Conservation (phyloP, 2,797 vertebrate species). For the Acomys russatus region DNA sequence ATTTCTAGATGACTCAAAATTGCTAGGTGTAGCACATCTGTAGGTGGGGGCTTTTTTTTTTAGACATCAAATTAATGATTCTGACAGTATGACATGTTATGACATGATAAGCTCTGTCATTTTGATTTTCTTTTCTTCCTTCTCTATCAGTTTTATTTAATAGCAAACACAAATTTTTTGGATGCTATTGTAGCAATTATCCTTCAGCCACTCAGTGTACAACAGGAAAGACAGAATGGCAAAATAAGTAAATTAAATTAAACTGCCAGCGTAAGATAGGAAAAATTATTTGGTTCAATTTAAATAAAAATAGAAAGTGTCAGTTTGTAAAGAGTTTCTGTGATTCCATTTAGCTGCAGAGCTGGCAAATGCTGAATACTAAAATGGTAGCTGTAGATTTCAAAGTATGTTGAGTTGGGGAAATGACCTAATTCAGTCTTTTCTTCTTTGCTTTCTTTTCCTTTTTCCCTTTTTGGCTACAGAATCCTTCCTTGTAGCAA, state of each 20-base stretch:
- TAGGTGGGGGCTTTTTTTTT: constrained; percentile 61
- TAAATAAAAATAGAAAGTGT: constrained; percentile 69
- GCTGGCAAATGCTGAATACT: constrained; percentile 56
- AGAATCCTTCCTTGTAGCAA: constrained; percentile 50
- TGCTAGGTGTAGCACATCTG: constrained; percentile 76
- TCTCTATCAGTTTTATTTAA: constrained; percentile 73
- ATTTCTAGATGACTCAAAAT: constrained; percentile 72
- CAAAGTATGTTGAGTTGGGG: constrained; percentile 53
- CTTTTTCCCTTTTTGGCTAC: constrained; percentile 36
- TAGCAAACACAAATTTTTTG: constrained; percentile 60
- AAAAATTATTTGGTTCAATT: constrained; percentile 58
- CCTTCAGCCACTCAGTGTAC: constrained; percentile 46
- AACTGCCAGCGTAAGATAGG: not conserved
- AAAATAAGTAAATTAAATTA: constrained; percentile 64
- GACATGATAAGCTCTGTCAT: constrained; percentile 74
- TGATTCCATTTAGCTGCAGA: constrained; percentile 63
- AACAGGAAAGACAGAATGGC: not conserved
- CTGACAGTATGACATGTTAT: constrained; percentile 78
- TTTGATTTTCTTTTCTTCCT: constrained; percentile 69
- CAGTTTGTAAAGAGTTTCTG: constrained; percentile 26
- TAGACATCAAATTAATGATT: constrained; percentile 63
- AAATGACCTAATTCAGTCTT: constrained; percentile 73
- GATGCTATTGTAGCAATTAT: constrained; percentile 66
- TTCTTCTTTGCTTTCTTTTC: not conserved
- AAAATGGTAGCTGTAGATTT: constrained; percentile 55